phyloP scores from a whole-genome alignment of 2,113 vertebrate species.

The Channa argus region DNA sequence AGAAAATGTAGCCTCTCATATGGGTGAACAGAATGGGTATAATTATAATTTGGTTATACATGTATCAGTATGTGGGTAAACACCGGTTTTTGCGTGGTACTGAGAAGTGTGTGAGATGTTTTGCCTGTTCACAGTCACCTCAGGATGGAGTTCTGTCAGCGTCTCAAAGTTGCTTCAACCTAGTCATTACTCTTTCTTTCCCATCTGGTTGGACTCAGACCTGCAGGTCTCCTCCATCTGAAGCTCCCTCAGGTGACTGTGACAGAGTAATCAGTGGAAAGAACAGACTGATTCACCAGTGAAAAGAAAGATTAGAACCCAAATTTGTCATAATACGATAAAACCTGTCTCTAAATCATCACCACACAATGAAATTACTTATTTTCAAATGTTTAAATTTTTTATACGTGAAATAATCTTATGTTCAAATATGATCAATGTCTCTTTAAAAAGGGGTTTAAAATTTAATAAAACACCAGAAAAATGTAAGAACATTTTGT shows the following conservation, averaged over 20 bases:
- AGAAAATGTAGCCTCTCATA: slow-evolving; percentile 2
- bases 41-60: slow-evolving; percentile 10
- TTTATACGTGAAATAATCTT: no score
- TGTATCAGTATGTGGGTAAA: background rate
- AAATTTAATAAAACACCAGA: no score
- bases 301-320: background rate
- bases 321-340: background rate
- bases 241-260: slow-evolving; percentile 44
- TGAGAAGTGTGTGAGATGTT: background rate
- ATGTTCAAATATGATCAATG: no score
- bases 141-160: background rate
- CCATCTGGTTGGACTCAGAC: slow-evolving; percentile 43
- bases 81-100: background rate
- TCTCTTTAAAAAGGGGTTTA: no score
- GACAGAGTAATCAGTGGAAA: slow-evolving; percentile 8
- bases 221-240: slow-evolving; percentile 26
- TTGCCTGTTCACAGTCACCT: slow-evolving; percentile 16
- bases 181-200: slow-evolving; percentile 26
- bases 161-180: slow-evolving; percentile 32
- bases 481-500: no score
- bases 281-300: no score
- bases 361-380: no score
- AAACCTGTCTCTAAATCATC: no score
- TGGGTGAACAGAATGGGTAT: slow-evolving; percentile 20
- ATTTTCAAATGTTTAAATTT: no score